phyloP scores from a whole-genome alignment of 2,888 invertebrate species.

The Tenthredo distinguenda region DNA sequence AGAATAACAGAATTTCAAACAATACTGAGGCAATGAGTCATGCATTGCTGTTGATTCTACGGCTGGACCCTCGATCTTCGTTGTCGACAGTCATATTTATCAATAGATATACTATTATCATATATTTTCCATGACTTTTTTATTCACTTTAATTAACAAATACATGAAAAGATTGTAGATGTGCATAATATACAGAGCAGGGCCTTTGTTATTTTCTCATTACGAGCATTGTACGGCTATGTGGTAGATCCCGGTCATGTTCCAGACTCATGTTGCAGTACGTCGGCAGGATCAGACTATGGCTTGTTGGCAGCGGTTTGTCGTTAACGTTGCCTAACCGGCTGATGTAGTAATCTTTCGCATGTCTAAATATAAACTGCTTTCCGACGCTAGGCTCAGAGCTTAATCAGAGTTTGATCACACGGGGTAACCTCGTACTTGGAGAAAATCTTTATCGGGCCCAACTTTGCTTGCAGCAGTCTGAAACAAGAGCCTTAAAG shows the following conservation, averaged over 20 bases:
- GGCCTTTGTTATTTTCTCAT: neutral
- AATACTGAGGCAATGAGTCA: neutral
- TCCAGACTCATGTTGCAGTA: neutral
- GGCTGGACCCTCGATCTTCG: neutral
- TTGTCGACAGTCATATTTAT: neutral
- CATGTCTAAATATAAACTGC: neutral
- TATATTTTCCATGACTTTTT: neutral
- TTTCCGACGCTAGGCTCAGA: neutral
- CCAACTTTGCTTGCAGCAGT: constrained; percentile 17
- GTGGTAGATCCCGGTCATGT: neutral
- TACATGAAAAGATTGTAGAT: neutral
- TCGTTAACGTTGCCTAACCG: neutral
- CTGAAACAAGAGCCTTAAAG: constrained; percentile 31
- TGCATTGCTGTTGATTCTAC: neutral
- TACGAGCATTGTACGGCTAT: too few relatives aligned
- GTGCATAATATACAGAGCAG: too few relatives aligned
- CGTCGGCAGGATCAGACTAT: neutral
- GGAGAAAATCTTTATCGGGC: neutral
- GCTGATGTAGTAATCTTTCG: neutral
- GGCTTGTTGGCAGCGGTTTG: neutral
- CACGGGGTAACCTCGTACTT: neutral
- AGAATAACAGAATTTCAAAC: neutral
- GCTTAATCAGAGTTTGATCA: constrained; percentile 44
- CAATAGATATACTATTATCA: neutral
- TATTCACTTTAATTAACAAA: neutral